Base-by-base conservation (phyloP, 1,140 invertebrate genomes). In the Procambarus virginalis region DNA sequence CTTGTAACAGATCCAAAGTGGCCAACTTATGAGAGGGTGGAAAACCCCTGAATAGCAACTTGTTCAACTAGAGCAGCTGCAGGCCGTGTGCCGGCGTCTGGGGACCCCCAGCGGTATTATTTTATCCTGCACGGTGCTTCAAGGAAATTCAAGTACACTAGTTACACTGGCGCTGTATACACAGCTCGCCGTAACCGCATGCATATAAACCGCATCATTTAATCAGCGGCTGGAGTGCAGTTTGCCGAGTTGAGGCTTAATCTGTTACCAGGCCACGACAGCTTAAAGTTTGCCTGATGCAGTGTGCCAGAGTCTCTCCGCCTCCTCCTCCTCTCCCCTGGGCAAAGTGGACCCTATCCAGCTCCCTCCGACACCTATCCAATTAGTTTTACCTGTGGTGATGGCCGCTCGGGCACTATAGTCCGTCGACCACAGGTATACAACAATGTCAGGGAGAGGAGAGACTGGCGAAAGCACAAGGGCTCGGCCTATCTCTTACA, bases 171-270 rank as follows among this genome's bases (percentile, higher is more conserved):
- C 20, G n/a, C 68, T 73, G 68, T 73, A 73, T 34, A 34, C 68
- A 64, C 68, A 73, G 6, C 14, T 9, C 68, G 22, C 8, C 34
- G 6, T 34, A 73, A 22, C 68, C 20, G 68, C 10, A 73, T 73
- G 68, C 68, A 73, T 73, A 73, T 73, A 73, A 73, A 73, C 68
- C 68, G 68, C 68, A 73, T 73, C 68, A 73, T 73, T 73, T 73
- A 73, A 73, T 73, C 68, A 73, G 68, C 68, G 68, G 68, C 68
- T 6, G 68, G 68, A 22, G 22, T 73, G 20, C n/a, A 73, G n/a
- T 73, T 73, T 22, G 68, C 22, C 6, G 68, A 73, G 68, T 73
- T 73, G n/a, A 22, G 68, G 22, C 68, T 34, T 73, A 73, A 73
- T 73, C 68, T 73, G 10, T 34, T 34, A 73, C 68, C 68, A 73